phyloP scores from a whole-genome alignment of 2,113 vertebrate genomes.

The Raja brachyura region DNA sequence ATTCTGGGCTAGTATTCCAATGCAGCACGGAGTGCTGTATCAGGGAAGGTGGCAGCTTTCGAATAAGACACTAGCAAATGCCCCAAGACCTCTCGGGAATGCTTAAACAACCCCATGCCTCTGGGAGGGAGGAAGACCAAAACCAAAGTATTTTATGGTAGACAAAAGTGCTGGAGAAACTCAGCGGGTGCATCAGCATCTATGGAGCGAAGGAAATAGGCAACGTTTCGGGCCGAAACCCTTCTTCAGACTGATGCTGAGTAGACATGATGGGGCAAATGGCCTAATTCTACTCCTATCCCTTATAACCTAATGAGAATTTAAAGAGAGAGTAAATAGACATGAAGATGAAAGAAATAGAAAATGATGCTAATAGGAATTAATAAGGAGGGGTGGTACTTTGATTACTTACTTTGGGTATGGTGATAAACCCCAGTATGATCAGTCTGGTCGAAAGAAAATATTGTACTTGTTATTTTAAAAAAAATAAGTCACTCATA shows the following conservation, averaged over 20 bases:
- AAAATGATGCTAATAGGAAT: neutral
- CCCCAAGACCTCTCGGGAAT: neutral
- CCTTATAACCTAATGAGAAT: neutral
- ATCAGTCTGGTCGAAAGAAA: neutral
- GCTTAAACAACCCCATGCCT: neutral
- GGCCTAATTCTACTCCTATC: no score
- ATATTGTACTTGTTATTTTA: neutral
- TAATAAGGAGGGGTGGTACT: no score
- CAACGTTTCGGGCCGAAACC: no score
- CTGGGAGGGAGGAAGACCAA: no score
- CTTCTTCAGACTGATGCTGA: no score
- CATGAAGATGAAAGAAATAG: neutral
- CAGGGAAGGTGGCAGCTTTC: neutral
- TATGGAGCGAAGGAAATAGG: no score
- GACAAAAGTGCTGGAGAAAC: no score
- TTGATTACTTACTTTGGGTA: no score
- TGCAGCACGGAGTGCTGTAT: neutral
- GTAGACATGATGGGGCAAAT: no score
- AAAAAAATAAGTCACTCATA: no score
- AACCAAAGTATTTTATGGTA: neutral
- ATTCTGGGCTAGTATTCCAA: no score
- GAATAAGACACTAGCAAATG: neutral
- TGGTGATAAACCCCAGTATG: neutral
- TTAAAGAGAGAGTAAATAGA: neutral
- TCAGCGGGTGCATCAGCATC: no score